Base-by-base conservation (phyloP, 1,140 invertebrate genomes). In the Colletes latitarsis region DNA sequence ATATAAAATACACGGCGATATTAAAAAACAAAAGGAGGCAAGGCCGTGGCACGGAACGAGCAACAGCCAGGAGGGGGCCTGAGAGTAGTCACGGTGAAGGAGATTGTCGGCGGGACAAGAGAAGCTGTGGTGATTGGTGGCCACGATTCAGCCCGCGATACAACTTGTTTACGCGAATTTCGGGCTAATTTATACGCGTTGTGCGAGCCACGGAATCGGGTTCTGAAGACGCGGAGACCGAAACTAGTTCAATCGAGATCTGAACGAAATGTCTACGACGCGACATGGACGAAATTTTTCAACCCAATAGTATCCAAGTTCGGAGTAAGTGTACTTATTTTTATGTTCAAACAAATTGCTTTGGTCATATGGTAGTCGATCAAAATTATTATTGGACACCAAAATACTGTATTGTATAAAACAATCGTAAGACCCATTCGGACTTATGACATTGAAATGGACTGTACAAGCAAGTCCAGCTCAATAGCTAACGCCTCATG, bases 1-100 rank as follows among this genome's bases (percentile, higher is more conserved):
- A 93, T 91, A 93, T 92, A 92, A 92, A 93, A 91, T 92, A 91
- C 90, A 86, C 86, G 80, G 85, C 85, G 87, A 91, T 91, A 89
- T 91, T 82, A 88, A 89, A 90, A 90, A 90, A 89, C 77, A 85
- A 90, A 89, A 83, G 79, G 66, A 85, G 66, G 58, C 73, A 74
- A 74, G 63, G 66, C 63, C 60, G 46, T 14, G 55, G 39, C 74
- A 64, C 67, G 68, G 52, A 77, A 77, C 52, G 63, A 64, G 69
- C 46, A 71, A 77, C 46, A 53, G 46, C 52, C 0, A 14, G 30
- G 19, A 19, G 73, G 46, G 43, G 49, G 17, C 43, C n/a, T 4
- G 75, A 19, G 69, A 19, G 9, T 39, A n/a, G 21, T 43, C 30
- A 75, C 30, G 70, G 19, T 49, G 78, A 81, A 75, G 64, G 73